These are phyloP conservation scores for Neopelma chrysocephalum DNA, from an alignment of 2,797 vertebrate species.

Conservation along the genomic window DNA sequence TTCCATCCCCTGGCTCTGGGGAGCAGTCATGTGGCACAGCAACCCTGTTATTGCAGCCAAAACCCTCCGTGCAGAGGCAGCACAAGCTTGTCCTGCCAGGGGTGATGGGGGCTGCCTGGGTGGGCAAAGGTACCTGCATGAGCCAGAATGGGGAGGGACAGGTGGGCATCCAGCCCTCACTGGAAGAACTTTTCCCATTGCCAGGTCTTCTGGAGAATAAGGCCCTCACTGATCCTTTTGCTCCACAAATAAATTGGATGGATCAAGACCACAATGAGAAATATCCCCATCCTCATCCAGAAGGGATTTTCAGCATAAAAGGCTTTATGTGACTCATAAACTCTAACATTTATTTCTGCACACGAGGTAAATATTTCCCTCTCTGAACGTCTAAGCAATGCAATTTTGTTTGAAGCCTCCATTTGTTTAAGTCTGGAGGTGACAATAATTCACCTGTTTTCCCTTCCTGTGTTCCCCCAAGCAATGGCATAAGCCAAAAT, in stretches of 20 bases:
- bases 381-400: slow-evolving; percentile 19
- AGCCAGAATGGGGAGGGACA: neutral
- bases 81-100: rapidly evolving
- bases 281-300: slow-evolving; percentile 10
- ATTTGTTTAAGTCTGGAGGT: slow-evolving; percentile 42
- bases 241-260: neutral
- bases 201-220: neutral
- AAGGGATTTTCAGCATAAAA: slow-evolving; percentile 34
- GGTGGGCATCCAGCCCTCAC: neutral
- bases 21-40: neutral
- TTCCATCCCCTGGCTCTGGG: neutral
- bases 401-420: slow-evolving; percentile 48
- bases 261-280: neutral
- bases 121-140: neutral
- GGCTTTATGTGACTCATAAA: slow-evolving; percentile 23
- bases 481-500: neutral
- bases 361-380: slow-evolving; percentile 26
- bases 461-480: neutral
- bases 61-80: neutral
- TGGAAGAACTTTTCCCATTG: neutral
- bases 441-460: slow-evolving; percentile 44
- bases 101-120: rapidly evolving
- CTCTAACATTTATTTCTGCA: slow-evolving; percentile 33
- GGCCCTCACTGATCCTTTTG: neutral
- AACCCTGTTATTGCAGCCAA: neutral